Conservation (phyloP, 2,113 vertebrate genomes). For the Zosterops lateralis region DNA sequence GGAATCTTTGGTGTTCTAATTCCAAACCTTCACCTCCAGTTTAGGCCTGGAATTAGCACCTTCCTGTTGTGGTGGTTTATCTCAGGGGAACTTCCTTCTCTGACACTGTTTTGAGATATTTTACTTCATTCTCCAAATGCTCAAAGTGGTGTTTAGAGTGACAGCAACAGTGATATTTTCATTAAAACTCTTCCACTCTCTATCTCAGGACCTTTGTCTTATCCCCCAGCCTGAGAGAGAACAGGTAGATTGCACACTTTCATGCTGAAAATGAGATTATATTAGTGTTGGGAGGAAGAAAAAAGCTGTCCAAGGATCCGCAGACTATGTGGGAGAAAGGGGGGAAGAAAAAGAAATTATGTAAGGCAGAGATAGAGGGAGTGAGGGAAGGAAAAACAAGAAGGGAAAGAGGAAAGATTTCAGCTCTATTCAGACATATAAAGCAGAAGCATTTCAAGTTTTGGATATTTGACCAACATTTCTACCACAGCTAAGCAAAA, state of each 20-base stretch:
- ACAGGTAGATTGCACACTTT: neutral
- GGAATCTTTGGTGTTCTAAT: neutral
- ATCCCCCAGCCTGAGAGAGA: neutral
- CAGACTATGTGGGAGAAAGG: neutral
- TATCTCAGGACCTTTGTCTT: neutral
- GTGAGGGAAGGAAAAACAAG: neutral
- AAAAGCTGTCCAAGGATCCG: neutral
- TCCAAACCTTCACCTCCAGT: neutral
- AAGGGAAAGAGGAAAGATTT: neutral
- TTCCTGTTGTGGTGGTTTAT: neutral
- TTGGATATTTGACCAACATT: neutral
- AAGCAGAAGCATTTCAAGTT: neutral
- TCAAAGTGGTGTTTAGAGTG: too few species aligned
- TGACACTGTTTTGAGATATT: neutral
- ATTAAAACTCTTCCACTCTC: neutral
- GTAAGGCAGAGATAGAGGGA: neutral
- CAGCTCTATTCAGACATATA: neutral
- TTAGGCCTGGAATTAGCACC: neutral
- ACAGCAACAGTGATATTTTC: too few species aligned
- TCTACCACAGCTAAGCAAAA: neutral
- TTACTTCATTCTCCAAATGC: neutral
- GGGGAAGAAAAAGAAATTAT: too few species aligned
- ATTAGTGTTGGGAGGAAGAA: neutral
- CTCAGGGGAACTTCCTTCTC: neutral
- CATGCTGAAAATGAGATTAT: neutral